These are phyloP conservation scores for Leucophenga montana DNA, from an alignment of 2,888 invertebrate genomes.

Conservation along the genomic window DNA sequence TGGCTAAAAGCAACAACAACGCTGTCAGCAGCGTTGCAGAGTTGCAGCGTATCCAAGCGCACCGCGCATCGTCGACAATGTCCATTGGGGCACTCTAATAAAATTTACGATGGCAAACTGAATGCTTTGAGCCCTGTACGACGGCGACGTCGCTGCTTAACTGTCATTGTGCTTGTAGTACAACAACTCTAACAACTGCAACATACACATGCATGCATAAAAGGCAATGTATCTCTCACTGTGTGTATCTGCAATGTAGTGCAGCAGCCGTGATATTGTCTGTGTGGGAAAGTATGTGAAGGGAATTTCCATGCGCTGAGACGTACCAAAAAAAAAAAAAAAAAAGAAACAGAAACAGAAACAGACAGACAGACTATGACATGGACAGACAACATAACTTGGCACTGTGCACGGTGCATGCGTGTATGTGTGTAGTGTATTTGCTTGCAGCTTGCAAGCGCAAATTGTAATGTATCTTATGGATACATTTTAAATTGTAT, in stretches of 20 bases:
- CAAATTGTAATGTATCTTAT: slow-evolving; percentile 63
- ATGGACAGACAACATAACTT: slow-evolving; percentile 40
- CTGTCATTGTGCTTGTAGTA: slow-evolving; percentile 28
- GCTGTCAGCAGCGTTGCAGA: too few relatives aligned
- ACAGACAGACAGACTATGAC: slow-evolving; percentile 23
- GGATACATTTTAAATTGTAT: slow-evolving; percentile 61
- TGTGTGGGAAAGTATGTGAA: slow-evolving; percentile 67
- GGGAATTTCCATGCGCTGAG: slow-evolving; percentile 56
- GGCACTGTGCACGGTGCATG: slow-evolving; percentile 45
- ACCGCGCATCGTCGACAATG: slow-evolving; percentile 39
- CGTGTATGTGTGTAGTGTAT: slow-evolving; percentile 22
- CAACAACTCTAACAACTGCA: too few relatives aligned
- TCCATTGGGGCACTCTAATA: slow-evolving; percentile 57
- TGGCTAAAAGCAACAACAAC: slow-evolving; percentile 2
- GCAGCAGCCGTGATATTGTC: slow-evolving; percentile 37
- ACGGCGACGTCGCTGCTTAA: slow-evolving; percentile 34
- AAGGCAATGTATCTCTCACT: slow-evolving; percentile 19
- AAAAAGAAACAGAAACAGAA: slow-evolving; percentile 19
- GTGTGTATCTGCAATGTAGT: slow-evolving; percentile 11
- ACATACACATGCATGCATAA: not conserved
- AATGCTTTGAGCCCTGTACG: slow-evolving; percentile 28
- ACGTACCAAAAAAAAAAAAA: slow-evolving; percentile 7
- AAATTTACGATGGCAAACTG: slow-evolving; percentile 53
- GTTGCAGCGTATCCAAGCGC: too few relatives aligned
- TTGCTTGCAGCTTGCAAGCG: slow-evolving; percentile 39